These are phyloP conservation scores for Erythrocercus mccallii DNA, from an alignment of 2,113 vertebrate genomes.

Conservation along the genomic window DNA sequence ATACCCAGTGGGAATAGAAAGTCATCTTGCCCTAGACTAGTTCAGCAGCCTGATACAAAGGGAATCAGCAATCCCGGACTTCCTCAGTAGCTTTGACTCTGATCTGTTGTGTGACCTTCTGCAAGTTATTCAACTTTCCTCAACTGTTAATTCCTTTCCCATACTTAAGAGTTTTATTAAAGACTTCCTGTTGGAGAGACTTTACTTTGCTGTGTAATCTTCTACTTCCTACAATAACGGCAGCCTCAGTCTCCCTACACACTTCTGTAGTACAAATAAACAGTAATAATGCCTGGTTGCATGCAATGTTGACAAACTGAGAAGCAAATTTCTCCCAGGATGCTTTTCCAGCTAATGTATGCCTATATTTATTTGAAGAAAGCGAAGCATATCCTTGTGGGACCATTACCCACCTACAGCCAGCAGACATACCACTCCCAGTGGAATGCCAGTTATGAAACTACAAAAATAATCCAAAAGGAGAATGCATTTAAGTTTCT, in stretches of 20 bases:
- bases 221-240: background rate
- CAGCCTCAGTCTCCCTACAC: background rate
- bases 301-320: background rate
- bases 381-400: background rate
- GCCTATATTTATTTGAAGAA: constrained; percentile 22
- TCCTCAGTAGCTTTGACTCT: background rate
- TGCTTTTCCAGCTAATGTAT: background rate
- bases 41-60: background rate
- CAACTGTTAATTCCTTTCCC: background rate
- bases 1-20: background rate
- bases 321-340: background rate
- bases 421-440: background rate
- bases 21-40: background rate
- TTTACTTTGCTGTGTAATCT: background rate
- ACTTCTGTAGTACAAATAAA: background rate
- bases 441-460: constrained; percentile 4
- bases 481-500: background rate
- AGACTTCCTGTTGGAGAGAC: background rate
- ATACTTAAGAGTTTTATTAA: background rate
- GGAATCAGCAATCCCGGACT: background rate
- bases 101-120: background rate
- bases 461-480: constrained; percentile 4
- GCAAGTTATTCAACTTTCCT: background rate
- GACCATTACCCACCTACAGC: background rate
- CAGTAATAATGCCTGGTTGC: background rate